Conservation (phyloP, 2,888 invertebrate species). For the Cyclophora albipunctata region DNA sequence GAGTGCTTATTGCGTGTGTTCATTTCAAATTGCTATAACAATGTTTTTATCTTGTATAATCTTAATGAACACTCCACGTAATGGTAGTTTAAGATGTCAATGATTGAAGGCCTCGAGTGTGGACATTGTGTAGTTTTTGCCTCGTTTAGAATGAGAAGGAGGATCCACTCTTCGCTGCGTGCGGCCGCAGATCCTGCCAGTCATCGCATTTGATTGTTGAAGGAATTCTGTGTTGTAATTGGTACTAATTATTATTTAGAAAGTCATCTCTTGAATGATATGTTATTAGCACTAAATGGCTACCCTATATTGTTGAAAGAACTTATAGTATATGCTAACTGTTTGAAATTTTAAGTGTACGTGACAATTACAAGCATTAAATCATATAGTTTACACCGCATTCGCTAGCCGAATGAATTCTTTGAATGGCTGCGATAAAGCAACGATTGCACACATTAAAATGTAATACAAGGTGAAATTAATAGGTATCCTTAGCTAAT, state of each 20-base stretch:
- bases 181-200: constrained; percentile 63
- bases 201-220: constrained; percentile 70
- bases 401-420: constrained; percentile 23
- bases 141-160: constrained; percentile 34
- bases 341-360: too few relatives aligned
- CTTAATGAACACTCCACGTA: constrained; percentile 25
- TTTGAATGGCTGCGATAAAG: constrained; percentile 12
- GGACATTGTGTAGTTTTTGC: constrained; percentile 2
- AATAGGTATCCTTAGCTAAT: constrained; percentile 63
- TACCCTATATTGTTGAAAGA: constrained; percentile 1
- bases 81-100: constrained; percentile 36
- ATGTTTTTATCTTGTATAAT: constrained; percentile 20
- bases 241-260: constrained; percentile 69
- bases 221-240: constrained; percentile 64
- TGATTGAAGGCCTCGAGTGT: constrained; percentile 26
- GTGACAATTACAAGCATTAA: too few relatives aligned
- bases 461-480: constrained; percentile 43
- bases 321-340: not conserved
- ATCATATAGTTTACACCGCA: constrained; percentile 3
- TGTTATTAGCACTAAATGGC: constrained; percentile 30
- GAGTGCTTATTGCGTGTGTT: constrained; percentile 13
- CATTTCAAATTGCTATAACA: constrained; percentile 23
- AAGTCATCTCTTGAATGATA: constrained; percentile 39
- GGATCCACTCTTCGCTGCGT: constrained; percentile 56
- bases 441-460: constrained; percentile 29